These are phyloP conservation scores for Hypotaenidia philippensis DNA, from an alignment of 2,797 vertebrate species.

Conservation along the genomic window DNA sequence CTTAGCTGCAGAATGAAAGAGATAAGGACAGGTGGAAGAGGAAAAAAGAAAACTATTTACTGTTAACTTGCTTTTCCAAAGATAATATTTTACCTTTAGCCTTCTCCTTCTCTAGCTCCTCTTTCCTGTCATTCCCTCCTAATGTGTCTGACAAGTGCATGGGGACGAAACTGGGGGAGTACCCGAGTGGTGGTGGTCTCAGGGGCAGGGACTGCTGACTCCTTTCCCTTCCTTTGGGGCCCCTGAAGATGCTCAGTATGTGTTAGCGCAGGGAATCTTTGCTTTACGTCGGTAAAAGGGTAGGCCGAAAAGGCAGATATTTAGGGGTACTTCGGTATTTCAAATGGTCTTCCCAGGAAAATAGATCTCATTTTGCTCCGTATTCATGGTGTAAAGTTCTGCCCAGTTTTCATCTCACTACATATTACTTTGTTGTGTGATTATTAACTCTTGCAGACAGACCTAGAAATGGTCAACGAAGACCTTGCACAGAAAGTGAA, in stretches of 20 bases:
- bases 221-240: too few relatives aligned
- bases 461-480: conserved; percentile 98
- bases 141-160: not conserved
- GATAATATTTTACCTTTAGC: not conserved
- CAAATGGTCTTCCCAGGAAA: not conserved
- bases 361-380: not conserved
- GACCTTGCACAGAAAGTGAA: conserved; percentile 99
- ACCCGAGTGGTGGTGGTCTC: not conserved
- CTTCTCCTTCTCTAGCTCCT: not conserved
- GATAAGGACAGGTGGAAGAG: not conserved
- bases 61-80: not conserved
- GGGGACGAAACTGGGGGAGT: not conserved
- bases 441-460: conserved; percentile 84
- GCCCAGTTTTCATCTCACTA: not conserved
- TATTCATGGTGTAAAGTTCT: not conserved
- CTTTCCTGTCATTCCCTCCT: not conserved
- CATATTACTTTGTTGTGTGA: not conserved
- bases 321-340: not conserved
- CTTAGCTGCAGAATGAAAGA: not conserved
- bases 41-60: not conserved
- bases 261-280: not conserved
- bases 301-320: not conserved
- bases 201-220: not conserved
- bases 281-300: not conserved
- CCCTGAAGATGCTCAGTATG: not conserved